These are phyloP conservation scores for Chamaea fasciata DNA, from an alignment of 2,113 vertebrate species.

Conservation along the genomic window DNA sequence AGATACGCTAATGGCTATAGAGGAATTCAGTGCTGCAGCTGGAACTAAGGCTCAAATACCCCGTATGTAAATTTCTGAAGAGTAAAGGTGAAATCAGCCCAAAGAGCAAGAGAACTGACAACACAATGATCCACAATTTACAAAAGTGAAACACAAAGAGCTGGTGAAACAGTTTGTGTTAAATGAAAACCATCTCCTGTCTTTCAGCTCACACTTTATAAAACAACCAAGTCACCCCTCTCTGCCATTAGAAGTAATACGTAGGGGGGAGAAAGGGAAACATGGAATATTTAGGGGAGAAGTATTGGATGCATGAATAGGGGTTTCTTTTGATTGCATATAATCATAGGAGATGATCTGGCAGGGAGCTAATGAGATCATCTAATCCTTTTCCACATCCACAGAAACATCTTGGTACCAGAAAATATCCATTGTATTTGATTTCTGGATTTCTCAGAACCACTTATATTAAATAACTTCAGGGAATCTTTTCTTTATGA, in stretches of 20 bases:
- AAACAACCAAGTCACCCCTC: background rate
- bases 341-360: background rate
- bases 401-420: background rate
- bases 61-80: background rate
- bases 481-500: slow-evolving; percentile 4
- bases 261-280: background rate
- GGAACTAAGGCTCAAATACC: background rate
- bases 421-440: slow-evolving; percentile 1
- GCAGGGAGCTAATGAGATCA: background rate
- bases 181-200: background rate
- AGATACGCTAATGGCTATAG: background rate
- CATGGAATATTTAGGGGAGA: background rate
- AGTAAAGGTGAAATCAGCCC: background rate
- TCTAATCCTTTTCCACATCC: background rate
- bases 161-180: background rate
- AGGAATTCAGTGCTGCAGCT: background rate
- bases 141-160: background rate
- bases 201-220: background rate
- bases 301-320: background rate
- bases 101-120: background rate
- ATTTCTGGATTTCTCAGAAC: background rate
- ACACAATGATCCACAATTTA: background rate
- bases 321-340: background rate
- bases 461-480: slow-evolving; percentile 18
- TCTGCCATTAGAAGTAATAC: background rate